Evolutionary conservation across 2,888 invertebrate genomes (phyloP), one percentile per base, ranked within the genome.

Genomic region (Melanophora roralis): DNA sequence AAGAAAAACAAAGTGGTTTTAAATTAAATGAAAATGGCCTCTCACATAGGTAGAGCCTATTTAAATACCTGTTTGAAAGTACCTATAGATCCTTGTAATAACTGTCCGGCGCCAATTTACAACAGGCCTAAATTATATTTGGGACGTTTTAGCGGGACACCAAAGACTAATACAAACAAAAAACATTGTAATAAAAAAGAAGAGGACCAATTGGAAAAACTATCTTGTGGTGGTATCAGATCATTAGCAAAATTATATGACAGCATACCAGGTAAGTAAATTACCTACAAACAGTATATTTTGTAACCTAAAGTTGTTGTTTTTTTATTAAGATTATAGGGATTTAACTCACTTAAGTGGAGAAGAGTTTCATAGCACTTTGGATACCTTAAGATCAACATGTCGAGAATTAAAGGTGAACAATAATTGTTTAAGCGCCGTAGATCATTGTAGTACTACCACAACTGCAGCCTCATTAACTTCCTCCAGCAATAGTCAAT

Each of bases 271-370:
- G 89, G 90, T 89, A 57, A 43, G 72, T n/a, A 49, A 36, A 34
- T 40, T 59, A 23, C 14, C n/a, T 14, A 45, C 9, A 16, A 9
- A 23, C 16, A 27, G n/a, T n/a, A n/a, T 11, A 19, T 38, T 9
- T 40, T 12, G 6, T 57, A 27, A 32, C 9, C 16, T 6, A 11
- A 23, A 3, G n/a, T 4, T 16, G n/a, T 4, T 16, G 11, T 38
- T 12, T 14, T 49, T 77, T 82, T 2, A 19, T 38, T 2, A 43
- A 71, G 95, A 95, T 86, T 95, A 95, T 83, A 92, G 92, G 75
- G 95, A 95, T 59, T 92, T 96, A 1, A 92, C 94, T 86, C 95
- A 95, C 89, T 90, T 95, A 82, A 93, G 94, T 0, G 93, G 93
- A 78, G 93, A 92, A 73, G 95, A 96, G 84, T 95, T 95, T 88